Evolutionary conservation across 1,140 invertebrate genomes (phyloP).

Genomic region (Drosophila navojoa): DNA sequence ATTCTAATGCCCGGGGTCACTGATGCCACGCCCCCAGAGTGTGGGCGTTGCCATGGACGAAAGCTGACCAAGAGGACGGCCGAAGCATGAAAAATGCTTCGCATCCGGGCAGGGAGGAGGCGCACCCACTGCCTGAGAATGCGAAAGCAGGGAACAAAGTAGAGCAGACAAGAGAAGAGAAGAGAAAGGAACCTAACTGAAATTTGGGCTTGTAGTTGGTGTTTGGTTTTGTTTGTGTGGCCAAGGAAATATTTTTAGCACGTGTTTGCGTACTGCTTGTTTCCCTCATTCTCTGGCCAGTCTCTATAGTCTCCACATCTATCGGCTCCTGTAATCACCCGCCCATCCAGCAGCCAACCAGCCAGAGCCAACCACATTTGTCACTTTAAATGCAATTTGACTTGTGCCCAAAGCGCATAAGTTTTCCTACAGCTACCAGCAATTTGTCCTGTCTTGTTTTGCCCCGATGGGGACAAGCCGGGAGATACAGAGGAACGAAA

Average conservation of each 20-base stretch:
- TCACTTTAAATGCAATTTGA: slow-evolving; percentile 81
- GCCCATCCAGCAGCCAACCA: not conserved
- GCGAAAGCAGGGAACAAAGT: slow-evolving; percentile 11
- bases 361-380: slow-evolving; percentile 58
- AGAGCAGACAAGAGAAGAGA: slow-evolving; percentile 42
- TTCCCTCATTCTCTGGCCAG: slow-evolving; percentile 23
- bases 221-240: slow-evolving; percentile 56
- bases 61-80: slow-evolving; percentile 42
- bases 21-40: slow-evolving; percentile 55
- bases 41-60: slow-evolving; percentile 26
- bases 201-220: slow-evolving; percentile 48
- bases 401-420: slow-evolving; percentile 79
- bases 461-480: not conserved
- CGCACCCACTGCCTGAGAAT: slow-evolving; percentile 8
- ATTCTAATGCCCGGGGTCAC: slow-evolving; percentile 72
- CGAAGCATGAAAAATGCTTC: slow-evolving; percentile 74
- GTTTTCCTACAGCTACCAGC: slow-evolving; percentile 63
- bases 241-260: slow-evolving; percentile 75
- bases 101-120: slow-evolving; percentile 31
- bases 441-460: slow-evolving; percentile 77
- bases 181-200: slow-evolving; percentile 68
- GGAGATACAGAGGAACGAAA: not conserved
- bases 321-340: not conserved
- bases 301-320: slow-evolving; percentile 24
- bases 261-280: slow-evolving; percentile 52